These are phyloP conservation scores for Maniola hyperantus DNA, from an alignment of 2,888 invertebrate genomes.

Conservation along the genomic window DNA sequence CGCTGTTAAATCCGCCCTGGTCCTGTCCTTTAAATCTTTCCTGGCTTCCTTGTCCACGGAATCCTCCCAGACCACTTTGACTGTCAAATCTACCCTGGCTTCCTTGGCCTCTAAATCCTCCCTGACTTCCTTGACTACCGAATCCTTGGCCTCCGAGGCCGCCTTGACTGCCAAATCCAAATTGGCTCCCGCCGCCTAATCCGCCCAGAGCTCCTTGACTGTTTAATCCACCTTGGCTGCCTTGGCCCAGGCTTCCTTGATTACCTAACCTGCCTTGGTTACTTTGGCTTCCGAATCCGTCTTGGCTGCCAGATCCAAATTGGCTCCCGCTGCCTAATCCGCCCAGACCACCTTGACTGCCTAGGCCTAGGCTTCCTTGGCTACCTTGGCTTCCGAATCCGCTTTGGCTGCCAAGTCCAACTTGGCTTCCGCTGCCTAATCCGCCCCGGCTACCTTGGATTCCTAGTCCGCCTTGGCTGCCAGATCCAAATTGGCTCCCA, in stretches of 20 bases:
- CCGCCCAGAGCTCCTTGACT: not conserved
- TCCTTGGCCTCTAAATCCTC: constrained; percentile 4
- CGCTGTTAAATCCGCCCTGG: not conserved
- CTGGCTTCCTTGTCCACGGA: not conserved
- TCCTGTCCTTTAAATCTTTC: no score
- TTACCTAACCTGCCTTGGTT: not conserved
- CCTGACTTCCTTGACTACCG: not conserved
- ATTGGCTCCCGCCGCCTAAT: not conserved
- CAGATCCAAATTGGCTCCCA: not conserved
- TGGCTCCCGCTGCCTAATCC: not conserved
- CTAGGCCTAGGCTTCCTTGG: not conserved
- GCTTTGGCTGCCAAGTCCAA: not conserved
- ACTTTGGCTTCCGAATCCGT: not conserved
- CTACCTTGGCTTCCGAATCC: not conserved
- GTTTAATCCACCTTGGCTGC: not conserved
- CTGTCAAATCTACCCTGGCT: not conserved
- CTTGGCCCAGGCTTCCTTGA: not conserved
- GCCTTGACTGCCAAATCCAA: not conserved
- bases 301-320: not conserved
- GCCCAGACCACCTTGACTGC: not conserved
- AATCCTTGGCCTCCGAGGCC: not conserved
- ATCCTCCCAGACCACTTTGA: not conserved
- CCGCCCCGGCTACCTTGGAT: not conserved
- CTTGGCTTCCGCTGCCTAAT: not conserved
- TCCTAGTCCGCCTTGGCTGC: not conserved